Percentiles rank a stretch among this genome's conserved stretches.
phyloP scores from a whole-genome alignment of 2,113 vertebrate genomes.

The Nematolebias whitei region DNA sequence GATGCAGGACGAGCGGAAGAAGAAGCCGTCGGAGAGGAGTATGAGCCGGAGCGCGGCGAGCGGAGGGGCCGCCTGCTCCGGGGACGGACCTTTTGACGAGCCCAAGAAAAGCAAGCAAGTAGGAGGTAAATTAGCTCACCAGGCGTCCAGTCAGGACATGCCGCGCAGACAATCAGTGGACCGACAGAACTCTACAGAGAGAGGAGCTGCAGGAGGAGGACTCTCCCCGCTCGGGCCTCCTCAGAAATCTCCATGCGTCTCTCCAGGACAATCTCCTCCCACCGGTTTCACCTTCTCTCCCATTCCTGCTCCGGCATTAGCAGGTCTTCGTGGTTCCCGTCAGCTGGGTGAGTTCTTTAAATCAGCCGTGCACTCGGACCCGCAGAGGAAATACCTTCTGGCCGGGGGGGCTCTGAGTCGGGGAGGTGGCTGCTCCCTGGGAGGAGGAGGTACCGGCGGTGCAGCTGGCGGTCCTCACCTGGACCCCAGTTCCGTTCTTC shows the following conservation, averaged over 20 bases:
- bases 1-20: conserved; percentile 95
- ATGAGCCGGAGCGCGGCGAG: conserved; percentile 68
- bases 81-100: conserved; percentile 82
- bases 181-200: conserved; percentile 93
- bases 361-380: conserved; percentile 92
- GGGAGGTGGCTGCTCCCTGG: conserved; percentile 64
- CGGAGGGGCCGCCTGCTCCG: conserved; percentile 23
- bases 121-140: conserved; percentile 81
- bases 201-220: conserved; percentile 59
- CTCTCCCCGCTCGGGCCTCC: conserved; percentile 70
- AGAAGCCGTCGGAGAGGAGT: conserved; percentile 89
- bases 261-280: conserved; percentile 92
- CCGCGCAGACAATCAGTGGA: conserved; percentile 91
- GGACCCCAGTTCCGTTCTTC: conserved; percentile 81
- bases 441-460: conserved; percentile 53
- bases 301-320: conserved; percentile 71
- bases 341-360: conserved; percentile 96
- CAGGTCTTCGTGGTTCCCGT: conserved; percentile 86
- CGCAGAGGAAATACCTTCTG: conserved; percentile 88
- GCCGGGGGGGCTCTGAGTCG: conserved; percentile 76
- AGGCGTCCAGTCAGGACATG: conserved; percentile 87
- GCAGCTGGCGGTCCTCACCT: conserved; percentile 77
- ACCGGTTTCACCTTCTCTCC: conserved; percentile 90
- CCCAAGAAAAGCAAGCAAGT: conserved; percentile 86
- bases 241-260: conserved; percentile 87